Evolutionary conservation across 2,797 vertebrate species (phyloP).

Genomic region (Myotis planiceps): DNA sequence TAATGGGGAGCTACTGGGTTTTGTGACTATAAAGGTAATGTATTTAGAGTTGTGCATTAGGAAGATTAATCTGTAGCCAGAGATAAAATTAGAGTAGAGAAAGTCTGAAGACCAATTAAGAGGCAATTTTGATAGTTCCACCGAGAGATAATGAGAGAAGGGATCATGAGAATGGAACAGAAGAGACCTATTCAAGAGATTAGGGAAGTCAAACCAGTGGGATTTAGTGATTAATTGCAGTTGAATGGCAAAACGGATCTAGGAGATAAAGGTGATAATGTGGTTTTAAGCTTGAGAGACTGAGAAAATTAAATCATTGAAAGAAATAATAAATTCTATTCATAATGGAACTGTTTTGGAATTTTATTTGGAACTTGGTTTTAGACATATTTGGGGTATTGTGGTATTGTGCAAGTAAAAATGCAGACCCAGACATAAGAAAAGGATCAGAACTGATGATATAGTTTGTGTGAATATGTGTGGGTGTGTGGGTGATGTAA

Average conservation of each 20-base stretch:
- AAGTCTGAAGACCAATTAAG: conserved; percentile 56
- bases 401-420: not conserved
- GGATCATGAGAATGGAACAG: conserved; percentile 58
- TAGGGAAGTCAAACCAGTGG: conserved; percentile 61
- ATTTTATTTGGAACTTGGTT: not conserved
- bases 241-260: not conserved
- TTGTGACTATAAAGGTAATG: not conserved
- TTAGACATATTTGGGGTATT: not conserved
- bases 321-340: conserved; percentile 1
- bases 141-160: conserved; percentile 44
- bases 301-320: not conserved
- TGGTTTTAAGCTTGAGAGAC: conserved; percentile 13
- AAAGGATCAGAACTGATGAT: not conserved
- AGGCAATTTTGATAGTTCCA: conserved; percentile 50
- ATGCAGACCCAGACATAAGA: not conserved
- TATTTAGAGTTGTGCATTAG: conserved; percentile 23
- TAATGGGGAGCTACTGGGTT: not conserved
- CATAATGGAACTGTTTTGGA: not conserved
- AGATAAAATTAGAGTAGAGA: conserved; percentile 37
- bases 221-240: conserved; percentile 40
- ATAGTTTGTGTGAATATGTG: not conserved
- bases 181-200: conserved; percentile 74
- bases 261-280: not conserved
- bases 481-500: not conserved
- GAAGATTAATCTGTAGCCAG: conserved; percentile 39